These are phyloP conservation scores for Polyommatus icarus DNA, from an alignment of 2,888 invertebrate genomes.

Conservation along the genomic window DNA sequence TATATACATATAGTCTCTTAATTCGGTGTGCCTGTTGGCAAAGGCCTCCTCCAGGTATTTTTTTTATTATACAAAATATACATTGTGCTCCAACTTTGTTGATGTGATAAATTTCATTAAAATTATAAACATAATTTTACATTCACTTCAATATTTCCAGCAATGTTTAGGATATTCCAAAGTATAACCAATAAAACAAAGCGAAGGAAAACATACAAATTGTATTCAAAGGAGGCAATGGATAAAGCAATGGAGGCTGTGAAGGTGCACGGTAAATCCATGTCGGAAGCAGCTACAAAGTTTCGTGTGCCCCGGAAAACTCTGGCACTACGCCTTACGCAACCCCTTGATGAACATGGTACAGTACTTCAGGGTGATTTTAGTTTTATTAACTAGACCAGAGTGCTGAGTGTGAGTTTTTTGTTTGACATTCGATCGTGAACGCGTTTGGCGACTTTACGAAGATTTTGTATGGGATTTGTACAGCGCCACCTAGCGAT, in stretches of 20 bases:
- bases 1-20: too few relatives aligned
- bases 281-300: slow-evolving; percentile 27
- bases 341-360: slow-evolving; percentile 2
- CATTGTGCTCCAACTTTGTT: background rate
- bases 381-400: background rate
- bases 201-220: slow-evolving; percentile 27
- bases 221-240: slow-evolving; percentile 34
- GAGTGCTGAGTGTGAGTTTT: too few relatives aligned
- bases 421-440: too few relatives aligned
- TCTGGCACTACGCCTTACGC: slow-evolving; percentile 2
- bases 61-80: too few relatives aligned
- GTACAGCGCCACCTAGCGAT: too few relatives aligned
- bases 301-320: slow-evolving; percentile 35
- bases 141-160: background rate
- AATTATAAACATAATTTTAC: background rate
- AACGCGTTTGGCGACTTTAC: too few relatives aligned
- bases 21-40: too few relatives aligned
- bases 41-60: too few relatives aligned
- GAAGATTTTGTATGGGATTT: too few relatives aligned
- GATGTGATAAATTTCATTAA: background rate
- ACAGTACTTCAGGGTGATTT: background rate
- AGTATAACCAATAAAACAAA: background rate
- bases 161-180: background rate
- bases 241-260: slow-evolving; percentile 34
- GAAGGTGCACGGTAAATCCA: background rate